These are phyloP conservation scores for Sitobion miscanthi DNA, from an alignment of 1,140 invertebrate species.

Conservation along the genomic window DNA sequence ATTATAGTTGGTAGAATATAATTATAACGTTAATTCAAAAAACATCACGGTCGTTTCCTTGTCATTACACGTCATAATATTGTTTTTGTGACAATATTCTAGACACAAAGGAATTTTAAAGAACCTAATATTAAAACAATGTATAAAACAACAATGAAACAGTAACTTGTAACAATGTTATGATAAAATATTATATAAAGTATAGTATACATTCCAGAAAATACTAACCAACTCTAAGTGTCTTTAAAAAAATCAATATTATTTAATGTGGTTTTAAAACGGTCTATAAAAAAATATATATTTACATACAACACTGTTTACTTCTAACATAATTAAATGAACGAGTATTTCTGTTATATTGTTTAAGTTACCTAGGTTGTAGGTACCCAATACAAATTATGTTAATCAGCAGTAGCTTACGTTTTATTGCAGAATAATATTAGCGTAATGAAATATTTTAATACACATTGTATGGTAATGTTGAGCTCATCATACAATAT, in stretches of 20 bases:
- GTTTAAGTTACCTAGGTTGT: not conserved
- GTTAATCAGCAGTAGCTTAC: not conserved
- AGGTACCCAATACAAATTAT: not conserved
- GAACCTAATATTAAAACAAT: constrained; percentile 13
- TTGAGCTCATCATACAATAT: not conserved
- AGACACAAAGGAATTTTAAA: not conserved
- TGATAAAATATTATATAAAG: not conserved
- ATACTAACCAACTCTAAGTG: not conserved
- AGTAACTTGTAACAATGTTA: constrained; percentile 10
- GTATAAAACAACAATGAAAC: not conserved
- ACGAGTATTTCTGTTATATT: not conserved
- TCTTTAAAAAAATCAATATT: not conserved
- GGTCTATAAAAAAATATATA: not conserved
- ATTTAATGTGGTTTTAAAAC: not conserved
- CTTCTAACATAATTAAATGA: not conserved
- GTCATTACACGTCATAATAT: not conserved
- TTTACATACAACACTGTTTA: not conserved
- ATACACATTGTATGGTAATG: not conserved
- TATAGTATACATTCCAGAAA: not conserved
- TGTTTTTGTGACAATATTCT: not conserved
- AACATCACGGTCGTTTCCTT: not conserved
- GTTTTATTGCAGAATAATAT: not conserved
- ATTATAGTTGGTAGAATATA: not conserved
- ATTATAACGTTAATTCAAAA: not conserved
- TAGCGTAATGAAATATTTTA: not conserved